These are phyloP conservation scores for Elysia chlorotica DNA, from an alignment of 1,140 invertebrate species.

Conservation along the genomic window DNA sequence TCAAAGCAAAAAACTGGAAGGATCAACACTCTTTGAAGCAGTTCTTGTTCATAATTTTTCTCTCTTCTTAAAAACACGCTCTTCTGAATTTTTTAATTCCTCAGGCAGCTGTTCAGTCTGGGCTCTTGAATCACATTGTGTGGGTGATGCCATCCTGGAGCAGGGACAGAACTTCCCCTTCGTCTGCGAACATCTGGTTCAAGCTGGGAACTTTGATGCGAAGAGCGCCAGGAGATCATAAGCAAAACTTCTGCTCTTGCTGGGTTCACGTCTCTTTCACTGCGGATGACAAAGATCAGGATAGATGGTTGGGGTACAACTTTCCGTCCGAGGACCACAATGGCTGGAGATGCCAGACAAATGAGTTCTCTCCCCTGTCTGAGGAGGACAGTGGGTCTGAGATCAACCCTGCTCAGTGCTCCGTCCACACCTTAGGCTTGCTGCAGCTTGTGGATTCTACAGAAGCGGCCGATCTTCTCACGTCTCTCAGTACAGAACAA, in stretches of 20 bases:
- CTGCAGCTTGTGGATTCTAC: slow-evolving; percentile 28
- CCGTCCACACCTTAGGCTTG: slow-evolving; percentile 9
- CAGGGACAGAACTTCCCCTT: slow-evolving; percentile 22
- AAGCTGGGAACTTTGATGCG: slow-evolving; percentile 28
- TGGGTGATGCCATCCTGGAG: slow-evolving; percentile 55
- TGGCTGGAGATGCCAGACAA: background rate
- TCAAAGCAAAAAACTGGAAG: too few relatives aligned
- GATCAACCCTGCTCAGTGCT: slow-evolving; percentile 24
- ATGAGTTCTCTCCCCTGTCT: background rate
- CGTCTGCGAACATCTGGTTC: slow-evolving; percentile 11
- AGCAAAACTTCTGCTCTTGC: slow-evolving; percentile 18
- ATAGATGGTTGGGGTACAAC: background rate
- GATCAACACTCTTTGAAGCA: too few relatives aligned
- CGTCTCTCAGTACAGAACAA: slow-evolving; percentile 1
- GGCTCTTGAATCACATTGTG: slow-evolving; percentile 37
- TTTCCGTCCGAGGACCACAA: too few relatives aligned
- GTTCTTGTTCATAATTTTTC: too few relatives aligned
- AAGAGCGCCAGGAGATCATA: too few relatives aligned
- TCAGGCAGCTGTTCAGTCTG: slow-evolving; percentile 40
- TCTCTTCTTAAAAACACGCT: too few relatives aligned
- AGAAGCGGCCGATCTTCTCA: slow-evolving; percentile 24
- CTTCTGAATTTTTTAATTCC: slow-evolving; percentile 17
- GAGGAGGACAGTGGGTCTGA: slow-evolving; percentile 11
- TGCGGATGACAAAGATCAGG: background rate
- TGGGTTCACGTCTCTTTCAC: background rate